Conservation (phyloP, 2,113 vertebrate species). For the Mormoops blainvillei region DNA sequence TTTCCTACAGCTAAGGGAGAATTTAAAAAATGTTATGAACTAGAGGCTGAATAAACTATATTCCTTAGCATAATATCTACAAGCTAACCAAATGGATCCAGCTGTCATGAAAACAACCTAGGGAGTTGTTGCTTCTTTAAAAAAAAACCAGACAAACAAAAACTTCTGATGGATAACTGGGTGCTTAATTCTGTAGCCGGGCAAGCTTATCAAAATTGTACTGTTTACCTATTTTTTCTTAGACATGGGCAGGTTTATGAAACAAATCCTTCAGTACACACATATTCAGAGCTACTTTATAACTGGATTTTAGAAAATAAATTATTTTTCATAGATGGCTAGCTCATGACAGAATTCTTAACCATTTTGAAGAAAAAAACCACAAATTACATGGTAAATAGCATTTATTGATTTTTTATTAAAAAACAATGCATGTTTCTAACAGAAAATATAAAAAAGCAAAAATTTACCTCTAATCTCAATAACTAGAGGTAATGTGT, state of each 20-base stretch:
- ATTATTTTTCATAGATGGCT: background rate
- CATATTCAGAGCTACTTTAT: background rate
- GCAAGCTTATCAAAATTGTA: background rate
- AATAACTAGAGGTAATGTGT: background rate
- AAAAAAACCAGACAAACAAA: background rate
- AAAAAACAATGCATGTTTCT: background rate
- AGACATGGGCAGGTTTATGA: background rate
- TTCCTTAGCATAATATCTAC: background rate
- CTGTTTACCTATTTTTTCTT: constrained; percentile 40
- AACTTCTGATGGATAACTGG: background rate
- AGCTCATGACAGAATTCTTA: background rate
- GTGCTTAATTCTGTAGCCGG: background rate
- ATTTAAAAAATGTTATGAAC: background rate
- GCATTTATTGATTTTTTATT: background rate
- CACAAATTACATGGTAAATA: background rate
- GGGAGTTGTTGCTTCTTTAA: background rate
- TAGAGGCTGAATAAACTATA: background rate
- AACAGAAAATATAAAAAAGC: background rate
- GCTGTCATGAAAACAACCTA: constrained; percentile 11
- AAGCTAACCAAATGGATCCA: constrained; percentile 13
- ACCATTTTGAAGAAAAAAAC: background rate
- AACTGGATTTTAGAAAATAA: background rate
- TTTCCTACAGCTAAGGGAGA: background rate
- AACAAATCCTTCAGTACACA: background rate
- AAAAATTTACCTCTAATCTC: background rate